A percentile compares a stretch with the other conserved stretches of the same genome.
Conservation (phyloP, 2,113 vertebrate genomes). For the Raja brachyura region DNA sequence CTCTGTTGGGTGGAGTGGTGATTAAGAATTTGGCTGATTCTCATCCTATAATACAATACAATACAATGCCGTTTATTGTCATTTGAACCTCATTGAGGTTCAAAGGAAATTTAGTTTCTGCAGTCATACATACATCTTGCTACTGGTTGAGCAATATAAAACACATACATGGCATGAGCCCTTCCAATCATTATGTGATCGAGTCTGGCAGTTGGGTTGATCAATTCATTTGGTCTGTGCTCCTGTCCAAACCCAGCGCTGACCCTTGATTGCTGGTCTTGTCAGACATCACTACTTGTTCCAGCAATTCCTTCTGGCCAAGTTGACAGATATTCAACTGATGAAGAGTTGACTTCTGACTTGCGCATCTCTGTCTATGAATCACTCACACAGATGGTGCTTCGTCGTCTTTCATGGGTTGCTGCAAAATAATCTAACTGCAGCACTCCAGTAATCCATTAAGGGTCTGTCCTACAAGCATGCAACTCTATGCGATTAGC, state of each 20-base stretch:
- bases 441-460: not conserved
- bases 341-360: not conserved
- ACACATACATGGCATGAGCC: not conserved
- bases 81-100: no score
- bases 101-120: no score
- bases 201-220: not conserved
- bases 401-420: not conserved
- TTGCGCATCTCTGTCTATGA: not conserved
- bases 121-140: no score
- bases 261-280: not conserved
- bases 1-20: not conserved
- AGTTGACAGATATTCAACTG: not conserved
- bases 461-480: no score
- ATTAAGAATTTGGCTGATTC: not conserved
- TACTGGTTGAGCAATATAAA: not conserved
- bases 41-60: no score
- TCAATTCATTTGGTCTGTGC: not conserved
- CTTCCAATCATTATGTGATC: not conserved
- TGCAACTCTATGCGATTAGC: no score
- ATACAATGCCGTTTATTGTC: no score
- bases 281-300: not conserved
- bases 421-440: not conserved
- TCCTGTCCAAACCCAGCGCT: not conserved
- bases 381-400: not conserved
- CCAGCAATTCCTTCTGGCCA: not conserved